phyloP scores from a whole-genome alignment of 92 coral and sea anemone genomes.

The Phenganax marumi region DNA sequence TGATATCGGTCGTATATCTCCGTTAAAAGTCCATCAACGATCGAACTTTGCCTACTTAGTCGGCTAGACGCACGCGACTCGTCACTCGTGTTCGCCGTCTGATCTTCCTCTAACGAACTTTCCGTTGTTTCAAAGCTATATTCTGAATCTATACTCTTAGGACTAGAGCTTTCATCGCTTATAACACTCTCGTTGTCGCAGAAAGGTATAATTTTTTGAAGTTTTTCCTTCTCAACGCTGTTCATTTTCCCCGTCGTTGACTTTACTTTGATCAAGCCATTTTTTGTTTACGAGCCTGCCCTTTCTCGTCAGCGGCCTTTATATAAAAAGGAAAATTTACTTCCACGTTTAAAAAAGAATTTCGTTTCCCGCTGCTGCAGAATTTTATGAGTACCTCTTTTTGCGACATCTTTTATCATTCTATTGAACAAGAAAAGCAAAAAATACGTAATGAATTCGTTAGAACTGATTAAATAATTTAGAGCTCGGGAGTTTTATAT shows the following conservation, averaged over 20 bases:
- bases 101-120: slow-evolving; percentile 65
- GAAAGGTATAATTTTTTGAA: background rate
- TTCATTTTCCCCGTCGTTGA: background rate
- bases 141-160: slow-evolving; percentile 90
- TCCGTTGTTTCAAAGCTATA: slow-evolving; percentile 81
- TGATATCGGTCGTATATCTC: slow-evolving; percentile 98
- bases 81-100: slow-evolving; percentile 46
- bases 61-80: slow-evolving; percentile 55
- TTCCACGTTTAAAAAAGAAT: background rate
- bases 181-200: slow-evolving; percentile 62
- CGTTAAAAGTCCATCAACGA: slow-evolving; percentile 87
- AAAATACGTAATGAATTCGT: no score
- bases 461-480: no score
- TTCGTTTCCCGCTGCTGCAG: no score
- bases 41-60: slow-evolving; percentile 69
- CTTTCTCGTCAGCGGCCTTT: slow-evolving; percentile 2
- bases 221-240: background rate
- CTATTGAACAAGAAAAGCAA: no score
- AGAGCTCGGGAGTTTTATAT: no score
- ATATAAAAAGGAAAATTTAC: background rate
- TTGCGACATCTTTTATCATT: no score
- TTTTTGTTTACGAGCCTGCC: background rate
- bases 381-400: no score
- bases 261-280: slow-evolving; percentile 4
- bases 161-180: slow-evolving; percentile 81